Percentiles rank a stretch among this genome's conserved stretches.
These are phyloP conservation scores for Hyppa rectilinea DNA, from an alignment of 2,888 invertebrate species.

Conservation along the genomic window DNA sequence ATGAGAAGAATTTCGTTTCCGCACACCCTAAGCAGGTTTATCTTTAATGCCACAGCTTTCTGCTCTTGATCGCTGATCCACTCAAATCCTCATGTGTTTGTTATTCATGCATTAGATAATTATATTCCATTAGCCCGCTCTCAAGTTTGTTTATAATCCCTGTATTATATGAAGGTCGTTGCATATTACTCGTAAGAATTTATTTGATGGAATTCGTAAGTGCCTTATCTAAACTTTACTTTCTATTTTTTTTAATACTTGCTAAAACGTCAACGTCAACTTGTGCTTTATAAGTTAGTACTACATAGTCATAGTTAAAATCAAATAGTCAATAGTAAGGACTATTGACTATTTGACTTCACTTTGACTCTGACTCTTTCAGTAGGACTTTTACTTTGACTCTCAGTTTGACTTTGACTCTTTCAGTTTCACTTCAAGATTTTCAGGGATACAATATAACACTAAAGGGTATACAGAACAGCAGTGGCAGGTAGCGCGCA, in stretches of 20 bases:
- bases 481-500: too few species aligned
- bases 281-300: too few species aligned
- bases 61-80: conserved; percentile 12
- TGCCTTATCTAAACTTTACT: not conserved
- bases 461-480: not conserved
- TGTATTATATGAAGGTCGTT: not conserved
- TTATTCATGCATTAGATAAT: conserved; percentile 5
- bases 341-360: too few species aligned
- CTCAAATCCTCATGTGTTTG: conserved; percentile 25
- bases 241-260: not conserved
- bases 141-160: not conserved
- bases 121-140: conserved; percentile 15
- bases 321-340: too few species aligned
- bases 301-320: too few species aligned
- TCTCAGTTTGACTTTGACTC: too few species aligned
- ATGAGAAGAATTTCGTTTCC: not conserved
- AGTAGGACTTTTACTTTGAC: too few species aligned
- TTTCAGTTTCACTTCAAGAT: not conserved
- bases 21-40: conserved; percentile 1
- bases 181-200: not conserved
- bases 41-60: conserved; percentile 25
- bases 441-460: not conserved
- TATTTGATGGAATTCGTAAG: not conserved
- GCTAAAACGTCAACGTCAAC: too few species aligned
- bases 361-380: too few species aligned